phyloP scores from a whole-genome alignment of 2,888 invertebrate species.

The Noctua janthina region DNA sequence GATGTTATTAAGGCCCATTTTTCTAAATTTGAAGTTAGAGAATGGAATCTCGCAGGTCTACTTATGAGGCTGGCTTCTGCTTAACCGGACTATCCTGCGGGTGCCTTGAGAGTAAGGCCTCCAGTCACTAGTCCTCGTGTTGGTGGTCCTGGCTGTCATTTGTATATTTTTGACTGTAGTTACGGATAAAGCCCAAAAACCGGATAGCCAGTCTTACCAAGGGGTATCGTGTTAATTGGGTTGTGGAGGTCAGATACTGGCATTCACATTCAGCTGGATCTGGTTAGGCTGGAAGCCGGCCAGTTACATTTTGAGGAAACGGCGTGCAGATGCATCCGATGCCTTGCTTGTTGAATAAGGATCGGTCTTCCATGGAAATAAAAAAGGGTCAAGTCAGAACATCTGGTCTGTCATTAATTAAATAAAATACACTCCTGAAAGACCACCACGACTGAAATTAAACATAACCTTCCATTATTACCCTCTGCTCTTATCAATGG shows the following conservation, averaged over 20 bases:
- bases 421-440: slow-evolving; percentile 23
- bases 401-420: slow-evolving; percentile 21
- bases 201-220: background rate
- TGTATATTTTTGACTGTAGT: background rate
- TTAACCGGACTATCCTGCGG: no score
- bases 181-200: background rate
- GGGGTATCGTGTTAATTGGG: background rate
- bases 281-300: background rate
- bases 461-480: slow-evolving; percentile 35
- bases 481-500: slow-evolving; percentile 50
- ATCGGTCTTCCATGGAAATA: background rate
- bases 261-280: background rate
- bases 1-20: background rate
- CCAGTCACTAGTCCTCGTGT: background rate
- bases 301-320: background rate
- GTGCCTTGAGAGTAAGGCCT: no score
- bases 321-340: background rate
- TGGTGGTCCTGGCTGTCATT: background rate
- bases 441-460: slow-evolving; percentile 40
- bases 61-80: no score
- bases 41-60: no score
- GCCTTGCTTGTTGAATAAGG: background rate
- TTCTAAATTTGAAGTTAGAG: no score
- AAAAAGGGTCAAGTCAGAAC: background rate
- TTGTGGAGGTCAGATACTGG: background rate